phyloP scores from a whole-genome alignment of 2,797 vertebrate genomes.

The Dromococcyx pavoninus region DNA sequence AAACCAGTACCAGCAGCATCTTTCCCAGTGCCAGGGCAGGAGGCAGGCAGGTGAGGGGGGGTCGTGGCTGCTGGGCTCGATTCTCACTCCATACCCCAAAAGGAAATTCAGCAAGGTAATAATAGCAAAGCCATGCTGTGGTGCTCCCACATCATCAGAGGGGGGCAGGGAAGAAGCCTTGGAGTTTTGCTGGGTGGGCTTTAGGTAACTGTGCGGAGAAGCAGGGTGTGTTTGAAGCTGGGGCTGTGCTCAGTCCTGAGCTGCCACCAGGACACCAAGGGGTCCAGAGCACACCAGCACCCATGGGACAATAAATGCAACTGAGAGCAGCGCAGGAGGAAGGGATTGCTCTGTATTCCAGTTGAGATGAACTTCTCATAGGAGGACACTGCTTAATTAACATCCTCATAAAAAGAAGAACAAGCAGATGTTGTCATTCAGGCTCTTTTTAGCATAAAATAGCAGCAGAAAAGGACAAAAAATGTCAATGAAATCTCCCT shows the following conservation, averaged over 20 bases:
- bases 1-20: neutral
- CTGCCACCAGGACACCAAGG: fast-evolving
- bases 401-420: neutral
- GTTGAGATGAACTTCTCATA: fast-evolving
- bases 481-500: neutral
- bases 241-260: neutral
- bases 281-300: neutral
- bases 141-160: neutral
- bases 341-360: neutral
- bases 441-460: neutral
- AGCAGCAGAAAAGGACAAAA: neutral
- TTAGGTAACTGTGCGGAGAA: neutral
- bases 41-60: too few relatives aligned
- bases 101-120: neutral
- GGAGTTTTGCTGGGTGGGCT: neutral
- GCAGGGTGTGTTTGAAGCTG: neutral
- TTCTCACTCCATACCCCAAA: neutral
- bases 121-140: neutral
- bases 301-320: fast-evolving
- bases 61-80: neutral
- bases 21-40: fast-evolving
- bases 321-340: neutral
- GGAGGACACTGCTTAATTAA: neutral
- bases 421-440: neutral
- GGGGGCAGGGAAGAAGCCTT: too few relatives aligned